These are phyloP conservation scores for Archivesica marissinica DNA, from an alignment of 1,140 invertebrate genomes.

Conservation along the genomic window DNA sequence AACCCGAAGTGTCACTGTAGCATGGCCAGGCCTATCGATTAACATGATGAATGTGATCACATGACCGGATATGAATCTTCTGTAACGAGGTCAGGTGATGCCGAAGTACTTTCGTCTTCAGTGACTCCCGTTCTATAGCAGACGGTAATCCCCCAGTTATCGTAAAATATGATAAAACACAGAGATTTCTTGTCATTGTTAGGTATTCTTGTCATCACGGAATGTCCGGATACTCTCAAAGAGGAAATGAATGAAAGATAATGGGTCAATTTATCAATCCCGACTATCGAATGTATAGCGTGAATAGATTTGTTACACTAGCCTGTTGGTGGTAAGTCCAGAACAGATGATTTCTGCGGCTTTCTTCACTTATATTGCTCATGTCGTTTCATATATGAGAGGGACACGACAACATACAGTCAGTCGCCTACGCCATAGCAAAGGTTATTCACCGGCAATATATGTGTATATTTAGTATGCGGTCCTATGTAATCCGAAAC, in stretches of 20 bases:
- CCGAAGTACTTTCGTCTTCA: background rate
- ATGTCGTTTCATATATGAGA: background rate
- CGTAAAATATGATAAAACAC: background rate
- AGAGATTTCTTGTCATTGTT: background rate
- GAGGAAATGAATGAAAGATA: background rate
- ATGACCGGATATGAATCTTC: too few relatives aligned
- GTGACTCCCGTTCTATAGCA: background rate
- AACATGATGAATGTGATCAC: too few relatives aligned
- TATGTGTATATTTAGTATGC: too few relatives aligned
- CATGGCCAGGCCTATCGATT: too few relatives aligned
- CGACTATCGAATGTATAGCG: background rate
- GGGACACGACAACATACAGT: too few relatives aligned
- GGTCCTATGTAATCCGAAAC: too few relatives aligned
- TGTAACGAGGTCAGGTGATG: too few relatives aligned
- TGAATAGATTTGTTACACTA: background rate
- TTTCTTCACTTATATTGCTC: background rate
- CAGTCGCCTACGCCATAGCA: too few relatives aligned
- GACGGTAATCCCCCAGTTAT: background rate
- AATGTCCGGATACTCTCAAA: background rate
- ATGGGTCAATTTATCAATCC: background rate
- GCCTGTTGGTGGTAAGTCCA: background rate
- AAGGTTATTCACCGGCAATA: too few relatives aligned
- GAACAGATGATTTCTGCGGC: background rate
- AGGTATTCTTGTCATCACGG: background rate
- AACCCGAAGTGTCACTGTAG: too few relatives aligned